These are phyloP conservation scores for Parazoanthus atlanticus DNA, from an alignment of 92 coral and sea anemone genomes.

Conservation along the genomic window DNA sequence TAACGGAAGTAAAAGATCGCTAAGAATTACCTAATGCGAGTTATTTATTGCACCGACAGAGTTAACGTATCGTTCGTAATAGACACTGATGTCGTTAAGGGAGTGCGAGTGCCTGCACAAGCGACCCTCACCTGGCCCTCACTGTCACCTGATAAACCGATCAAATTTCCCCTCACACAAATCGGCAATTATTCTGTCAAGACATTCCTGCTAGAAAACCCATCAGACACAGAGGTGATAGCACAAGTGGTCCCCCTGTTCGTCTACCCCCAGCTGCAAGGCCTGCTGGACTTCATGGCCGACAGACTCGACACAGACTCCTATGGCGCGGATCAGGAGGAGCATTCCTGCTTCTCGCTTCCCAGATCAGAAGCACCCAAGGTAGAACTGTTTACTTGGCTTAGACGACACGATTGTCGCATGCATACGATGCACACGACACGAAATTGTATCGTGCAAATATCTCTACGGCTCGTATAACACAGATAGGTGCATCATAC, in stretches of 20 bases:
- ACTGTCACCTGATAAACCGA: constrained; percentile 88
- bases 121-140: constrained; percentile 94
- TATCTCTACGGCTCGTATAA: too few species aligned
- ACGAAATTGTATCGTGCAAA: too few species aligned
- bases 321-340: constrained; percentile 61
- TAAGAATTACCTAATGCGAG: background rate
- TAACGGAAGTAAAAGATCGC: background rate
- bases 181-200: constrained; percentile 86
- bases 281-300: constrained; percentile 77
- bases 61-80: constrained; percentile 72
- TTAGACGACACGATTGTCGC: too few species aligned
- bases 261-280: constrained; percentile 74
- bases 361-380: constrained; percentile 56
- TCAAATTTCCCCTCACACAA: constrained; percentile 95
- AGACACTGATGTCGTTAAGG: constrained; percentile 88
- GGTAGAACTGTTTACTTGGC: constrained; percentile 57
- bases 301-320: constrained; percentile 66
- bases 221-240: constrained; percentile 86
- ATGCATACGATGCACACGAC: too few species aligned
- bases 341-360: constrained; percentile 70
- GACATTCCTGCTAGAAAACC: constrained; percentile 81
- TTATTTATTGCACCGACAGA: constrained; percentile 46
- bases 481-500: too few species aligned
- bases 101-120: constrained; percentile 69
- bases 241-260: constrained; percentile 88